Evolutionary conservation across 2,797 vertebrate species (phyloP).

Genomic region (Hydrolagus colliei): DNA sequence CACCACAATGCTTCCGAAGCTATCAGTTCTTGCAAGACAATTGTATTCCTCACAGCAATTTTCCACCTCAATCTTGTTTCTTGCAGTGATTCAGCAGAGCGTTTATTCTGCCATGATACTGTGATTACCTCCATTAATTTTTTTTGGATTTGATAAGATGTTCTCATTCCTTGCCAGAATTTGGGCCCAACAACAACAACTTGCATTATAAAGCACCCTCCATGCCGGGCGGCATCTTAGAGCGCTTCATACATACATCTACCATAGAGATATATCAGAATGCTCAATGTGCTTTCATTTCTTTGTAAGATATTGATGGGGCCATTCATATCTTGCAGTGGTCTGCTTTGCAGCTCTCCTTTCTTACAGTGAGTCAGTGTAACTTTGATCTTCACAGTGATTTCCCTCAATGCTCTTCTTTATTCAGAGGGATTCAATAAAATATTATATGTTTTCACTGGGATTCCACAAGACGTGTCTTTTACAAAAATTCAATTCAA

Average conservation of each 20-base stretch:
- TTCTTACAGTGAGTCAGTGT: neutral
- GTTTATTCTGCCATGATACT: neutral
- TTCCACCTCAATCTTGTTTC: neutral
- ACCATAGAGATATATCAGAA: neutral
- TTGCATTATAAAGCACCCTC: too few relatives aligned
- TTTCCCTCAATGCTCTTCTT: neutral
- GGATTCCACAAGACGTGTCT: neutral
- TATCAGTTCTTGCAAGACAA: neutral
- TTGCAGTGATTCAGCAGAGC: neutral
- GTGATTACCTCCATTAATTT: too few relatives aligned
- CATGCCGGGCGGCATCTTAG: too few relatives aligned
- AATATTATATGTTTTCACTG: neutral
- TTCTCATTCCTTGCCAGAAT: conserved; percentile 3
- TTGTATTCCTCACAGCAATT: neutral
- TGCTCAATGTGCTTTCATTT: neutral
- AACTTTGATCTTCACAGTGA: neutral
- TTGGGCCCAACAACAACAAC: neutral
- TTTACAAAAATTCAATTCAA: neutral
- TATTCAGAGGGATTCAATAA: neutral
- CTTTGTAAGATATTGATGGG: neutral
- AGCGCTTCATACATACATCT: neutral
- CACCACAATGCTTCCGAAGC: neutral
- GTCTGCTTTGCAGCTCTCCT: neutral
- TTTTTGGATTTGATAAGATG: neutral
- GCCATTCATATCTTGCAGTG: neutral